Evolutionary conservation across 1,140 invertebrate species (phyloP).

Genomic region (Drosophila pachea): DNA sequence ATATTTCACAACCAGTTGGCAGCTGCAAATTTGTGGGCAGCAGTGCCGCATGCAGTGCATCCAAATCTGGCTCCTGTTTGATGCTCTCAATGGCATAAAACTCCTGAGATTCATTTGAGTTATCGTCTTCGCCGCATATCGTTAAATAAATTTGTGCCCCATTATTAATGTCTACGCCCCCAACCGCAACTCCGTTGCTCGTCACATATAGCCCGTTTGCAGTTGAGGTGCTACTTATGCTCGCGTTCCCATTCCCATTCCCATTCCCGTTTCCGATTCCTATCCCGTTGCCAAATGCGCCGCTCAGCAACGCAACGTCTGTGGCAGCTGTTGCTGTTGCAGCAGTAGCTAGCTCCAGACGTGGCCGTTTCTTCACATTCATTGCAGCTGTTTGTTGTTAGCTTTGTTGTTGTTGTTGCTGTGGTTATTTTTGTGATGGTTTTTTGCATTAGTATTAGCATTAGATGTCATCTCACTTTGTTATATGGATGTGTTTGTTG

Average conservation of each 20-base stretch:
- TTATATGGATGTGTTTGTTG: background rate
- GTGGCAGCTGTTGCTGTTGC: conserved; percentile 24
- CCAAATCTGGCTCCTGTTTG: conserved; percentile 67
- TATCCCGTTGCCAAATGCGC: conserved; percentile 17
- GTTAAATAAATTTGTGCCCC: conserved; percentile 69
- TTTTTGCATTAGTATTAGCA: conserved; percentile 4
- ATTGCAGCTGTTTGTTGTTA: conserved; percentile 31
- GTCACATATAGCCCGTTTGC: conserved; percentile 55
- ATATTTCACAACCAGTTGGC: conserved; percentile 76
- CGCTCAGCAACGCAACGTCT: conserved; percentile 28
- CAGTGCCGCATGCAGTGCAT: conserved; percentile 47
- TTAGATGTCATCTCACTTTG: conserved; percentile 22
- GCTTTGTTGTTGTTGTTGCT: conserved; percentile 3
- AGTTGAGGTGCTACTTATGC: conserved; percentile 4
- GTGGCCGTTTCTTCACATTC: conserved; percentile 66
- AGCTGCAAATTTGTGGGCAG: conserved; percentile 67
- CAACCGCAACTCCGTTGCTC: conserved; percentile 24
- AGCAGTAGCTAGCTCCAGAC: conserved; percentile 54
- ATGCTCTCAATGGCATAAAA: conserved; percentile 66
- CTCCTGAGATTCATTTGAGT: conserved; percentile 66
- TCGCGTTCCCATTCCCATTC: conserved; percentile 20
- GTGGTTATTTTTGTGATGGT: conserved; percentile 9
- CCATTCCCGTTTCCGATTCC: conserved; percentile 27
- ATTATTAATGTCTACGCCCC: conserved; percentile 25
- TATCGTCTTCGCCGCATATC: conserved; percentile 71